Conservation (phyloP, 2,888 invertebrate genomes). For the Argyra leucocephala region DNA sequence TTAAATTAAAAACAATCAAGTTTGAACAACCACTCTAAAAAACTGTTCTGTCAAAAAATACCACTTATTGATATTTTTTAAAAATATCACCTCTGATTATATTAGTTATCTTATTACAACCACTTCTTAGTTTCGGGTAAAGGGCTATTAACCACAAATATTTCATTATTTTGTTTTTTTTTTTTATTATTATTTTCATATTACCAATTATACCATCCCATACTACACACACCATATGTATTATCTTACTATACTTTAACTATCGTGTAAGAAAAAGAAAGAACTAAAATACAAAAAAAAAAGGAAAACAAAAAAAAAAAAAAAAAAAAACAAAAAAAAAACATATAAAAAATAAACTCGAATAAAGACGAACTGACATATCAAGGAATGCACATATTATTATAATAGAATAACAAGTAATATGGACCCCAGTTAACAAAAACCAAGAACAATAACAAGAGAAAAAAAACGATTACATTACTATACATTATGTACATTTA, state of each 20-base stretch:
- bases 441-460: neutral
- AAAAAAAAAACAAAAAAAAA: neutral
- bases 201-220: neutral
- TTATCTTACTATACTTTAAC: neutral
- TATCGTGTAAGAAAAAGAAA: neutral
- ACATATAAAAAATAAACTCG: neutral
- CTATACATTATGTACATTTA: neutral
- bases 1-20: no score
- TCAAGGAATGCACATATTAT: neutral
- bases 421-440: slow-evolving; percentile 2
- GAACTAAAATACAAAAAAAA: neutral
- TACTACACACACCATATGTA: neutral
- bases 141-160: neutral
- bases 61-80: no score
- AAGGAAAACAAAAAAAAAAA: neutral
- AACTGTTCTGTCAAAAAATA: no score
- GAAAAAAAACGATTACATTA: no score
- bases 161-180: neutral
- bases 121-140: neutral
- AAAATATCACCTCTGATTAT: no score
- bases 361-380: slow-evolving; percentile 1
- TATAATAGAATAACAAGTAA: neutral
- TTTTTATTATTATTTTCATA: neutral
- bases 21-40: no score
- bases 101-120: no score